Evolutionary conservation across 2,113 vertebrate genomes (phyloP), one percentile per base, ranked within the genome.

Genomic region (Machaerirhynchus nigripectus): DNA sequence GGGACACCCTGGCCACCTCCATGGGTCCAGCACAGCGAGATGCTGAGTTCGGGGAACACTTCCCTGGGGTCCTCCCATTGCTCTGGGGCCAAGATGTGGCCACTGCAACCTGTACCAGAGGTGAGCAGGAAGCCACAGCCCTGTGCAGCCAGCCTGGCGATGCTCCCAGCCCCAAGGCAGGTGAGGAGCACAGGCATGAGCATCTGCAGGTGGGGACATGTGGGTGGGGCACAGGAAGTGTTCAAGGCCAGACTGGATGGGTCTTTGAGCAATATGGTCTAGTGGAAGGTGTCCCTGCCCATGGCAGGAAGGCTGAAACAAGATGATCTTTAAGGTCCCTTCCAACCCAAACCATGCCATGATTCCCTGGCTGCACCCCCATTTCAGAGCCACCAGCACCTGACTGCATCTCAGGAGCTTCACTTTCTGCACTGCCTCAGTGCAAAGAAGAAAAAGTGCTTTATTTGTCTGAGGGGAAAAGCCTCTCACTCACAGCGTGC

Each of bases 21-120:
- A 47, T 3, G 23, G 44, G 47, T 85, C 46, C 1, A 1, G 35
- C 65, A 68, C 1, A 5, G 49, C 0, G 1, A 55, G 70, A 49
- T 5, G 15, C 61, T 3, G 19, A 49, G 35, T 60, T 74, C 3
- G 11, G 18, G 26, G 20, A 84, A 35, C 31, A 6, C 7, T 16
- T 57, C 16, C 52, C 31, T 3, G 3, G n/a, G 6, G 26, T 31
- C 10, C 27, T 88, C 31, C 53, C 0, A 0, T 33, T 63, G 42
- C 35, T 81, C 23, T 31, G 22, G 14, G 21, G 44, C 12, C 30
- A 64, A 50, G 37, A 57, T 42, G 26, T 0, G 1, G 15, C 71
- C 26, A 14, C 19, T 47, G 22, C 35, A 47, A 11, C 18, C 30
- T 5, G 5, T 5, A 28, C 20, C 0, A 2, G 31, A 13, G 37